Evolutionary conservation across 2,797 vertebrate genomes (phyloP), one percentile per base, ranked within the genome.

Genomic region (Ptychobarbus kaznakovi): DNA sequence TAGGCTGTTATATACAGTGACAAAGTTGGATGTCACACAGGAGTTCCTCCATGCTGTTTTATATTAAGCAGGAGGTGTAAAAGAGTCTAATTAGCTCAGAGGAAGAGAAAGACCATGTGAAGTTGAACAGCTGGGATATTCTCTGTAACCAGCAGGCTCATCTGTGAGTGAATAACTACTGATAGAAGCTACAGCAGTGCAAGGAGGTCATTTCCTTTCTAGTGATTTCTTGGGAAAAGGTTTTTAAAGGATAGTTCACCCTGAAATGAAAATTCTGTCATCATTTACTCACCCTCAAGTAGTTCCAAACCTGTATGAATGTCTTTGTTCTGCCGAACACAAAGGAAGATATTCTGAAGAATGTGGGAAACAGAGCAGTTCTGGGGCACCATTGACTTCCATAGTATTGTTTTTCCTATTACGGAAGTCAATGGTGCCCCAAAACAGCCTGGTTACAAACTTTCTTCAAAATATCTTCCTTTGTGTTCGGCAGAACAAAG

Each of bases 51-150:
- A 18, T 78, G 35, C 46, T 56, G 74, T 84, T 84, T 38, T 76
- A 32, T 66, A 75, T 73, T 73, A 82, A 74, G 53, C 15, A 77
- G 38, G 32, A 68, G 18, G 20, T 40, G 12, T 74, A 68, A 69
- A 73, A 46, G 9, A 22, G 40, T 32, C 40, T 82, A 40, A 82
- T 82, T 44, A 78, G 38, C 46, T 68, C n/a, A 2, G n/a, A 70
- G 20, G 40, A 84, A 35, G 49, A 78, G 63, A 16, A 16, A 68
- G 82, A 42, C 35, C 74, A 69, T 32, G 46, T 42, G 63, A 38
- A 42, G 63, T 40, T 8, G 51, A 82, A 82, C 74, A 78, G 74
- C 65, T 66, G 70, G 72, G n/a, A 56, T 20, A 68, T 83, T 83
- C 82, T 68, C 46, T 76, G 82, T 66, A 53, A 49, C 22, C 61